Evolutionary conservation across 2,888 invertebrate species (phyloP).

Genomic region (Gymnocheta viridis): DNA sequence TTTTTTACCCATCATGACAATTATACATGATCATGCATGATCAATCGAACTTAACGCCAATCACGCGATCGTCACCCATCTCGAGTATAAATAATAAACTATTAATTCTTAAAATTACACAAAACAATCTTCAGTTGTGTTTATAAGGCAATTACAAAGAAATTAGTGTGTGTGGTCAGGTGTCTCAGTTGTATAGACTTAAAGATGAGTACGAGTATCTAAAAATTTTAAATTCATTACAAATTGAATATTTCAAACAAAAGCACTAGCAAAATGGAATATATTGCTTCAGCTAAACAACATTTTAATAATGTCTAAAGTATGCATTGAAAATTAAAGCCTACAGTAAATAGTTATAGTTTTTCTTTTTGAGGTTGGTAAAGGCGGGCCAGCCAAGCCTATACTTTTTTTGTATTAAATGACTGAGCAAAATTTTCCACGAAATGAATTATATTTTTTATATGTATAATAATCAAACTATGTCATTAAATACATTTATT

Average conservation of each 20-base stretch:
- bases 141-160: neutral
- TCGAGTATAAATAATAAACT: neutral
- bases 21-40: neutral
- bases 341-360: neutral
- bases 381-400: neutral
- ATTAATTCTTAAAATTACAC: neutral
- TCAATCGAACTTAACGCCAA: neutral
- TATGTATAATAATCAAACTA: neutral
- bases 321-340: neutral
- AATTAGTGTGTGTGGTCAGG: conserved; percentile 5
- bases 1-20: too few species aligned
- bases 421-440: neutral
- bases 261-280: neutral
- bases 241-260: neutral
- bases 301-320: neutral
- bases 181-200: neutral
- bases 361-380: neutral
- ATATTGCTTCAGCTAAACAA: neutral
- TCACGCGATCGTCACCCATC: neutral
- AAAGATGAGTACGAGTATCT: neutral
- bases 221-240: neutral
- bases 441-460: neutral
- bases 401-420: neutral
- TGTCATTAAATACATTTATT: too few species aligned
- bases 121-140: neutral